Evolutionary conservation across 2,113 vertebrate genomes (phyloP).

Genomic region (Labeo catla): DNA sequence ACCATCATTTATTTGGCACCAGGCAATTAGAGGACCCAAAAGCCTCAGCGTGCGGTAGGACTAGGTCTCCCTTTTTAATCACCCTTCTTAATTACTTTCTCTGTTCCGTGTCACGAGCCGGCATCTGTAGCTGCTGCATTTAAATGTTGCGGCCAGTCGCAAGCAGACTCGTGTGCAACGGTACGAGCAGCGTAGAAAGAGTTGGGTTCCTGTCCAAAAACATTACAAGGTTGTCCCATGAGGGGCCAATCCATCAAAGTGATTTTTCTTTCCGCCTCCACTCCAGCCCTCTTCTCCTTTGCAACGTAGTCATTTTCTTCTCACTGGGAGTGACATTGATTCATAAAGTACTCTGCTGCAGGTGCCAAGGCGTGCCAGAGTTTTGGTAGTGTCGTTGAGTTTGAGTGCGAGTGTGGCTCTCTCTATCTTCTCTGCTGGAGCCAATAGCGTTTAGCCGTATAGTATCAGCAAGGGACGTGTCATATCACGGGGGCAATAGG

Average conservation of each 20-base stretch:
- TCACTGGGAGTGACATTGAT: slow-evolving; percentile 77
- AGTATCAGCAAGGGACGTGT: slow-evolving; percentile 44
- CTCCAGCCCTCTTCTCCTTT: slow-evolving; percentile 70
- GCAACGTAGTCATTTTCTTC: slow-evolving; percentile 83
- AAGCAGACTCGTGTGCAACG: slow-evolving; percentile 38
- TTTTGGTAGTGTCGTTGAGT: slow-evolving; percentile 61
- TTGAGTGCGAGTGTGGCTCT: slow-evolving; percentile 16
- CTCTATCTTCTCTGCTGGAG: slow-evolving; percentile 35
- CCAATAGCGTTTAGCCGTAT: slow-evolving; percentile 31
- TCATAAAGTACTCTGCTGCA: slow-evolving; percentile 76
- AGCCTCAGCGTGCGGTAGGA: slow-evolving; percentile 63
- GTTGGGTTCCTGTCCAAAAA: slow-evolving; percentile 76
- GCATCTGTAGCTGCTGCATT: slow-evolving; percentile 35
- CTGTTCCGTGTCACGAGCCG: slow-evolving; percentile 54
- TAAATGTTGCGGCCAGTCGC: neutral
- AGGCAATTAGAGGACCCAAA: slow-evolving; percentile 70
- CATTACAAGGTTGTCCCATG: slow-evolving; percentile 81
- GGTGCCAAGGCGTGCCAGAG: slow-evolving; percentile 69
- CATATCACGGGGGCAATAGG: slow-evolving; percentile 43
- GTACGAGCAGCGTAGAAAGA: slow-evolving; percentile 43
- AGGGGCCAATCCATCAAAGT: slow-evolving; percentile 80
- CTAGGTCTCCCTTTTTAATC: slow-evolving; percentile 53
- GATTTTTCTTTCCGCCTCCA: slow-evolving; percentile 69
- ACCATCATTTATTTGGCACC: slow-evolving; percentile 72
- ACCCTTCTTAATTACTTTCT: slow-evolving; percentile 61